Percentiles rank a stretch among this genome's conserved stretches.
These are phyloP conservation scores for Ploceus nigricollis DNA, from an alignment of 2,113 vertebrate genomes.

Conservation along the genomic window DNA sequence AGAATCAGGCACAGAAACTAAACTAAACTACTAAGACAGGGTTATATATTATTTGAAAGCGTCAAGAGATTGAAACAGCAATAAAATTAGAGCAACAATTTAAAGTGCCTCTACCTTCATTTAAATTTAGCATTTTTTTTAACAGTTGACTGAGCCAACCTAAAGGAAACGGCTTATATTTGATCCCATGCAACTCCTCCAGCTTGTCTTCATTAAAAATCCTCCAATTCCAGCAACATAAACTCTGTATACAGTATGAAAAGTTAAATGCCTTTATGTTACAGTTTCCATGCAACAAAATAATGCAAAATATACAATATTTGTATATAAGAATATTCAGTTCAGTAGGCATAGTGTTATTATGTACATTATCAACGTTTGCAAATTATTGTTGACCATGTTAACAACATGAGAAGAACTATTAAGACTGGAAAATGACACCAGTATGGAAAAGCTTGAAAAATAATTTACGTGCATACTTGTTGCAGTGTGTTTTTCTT, in stretches of 20 bases:
- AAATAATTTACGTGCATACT: neutral
- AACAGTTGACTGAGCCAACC: neutral
- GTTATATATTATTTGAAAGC: neutral
- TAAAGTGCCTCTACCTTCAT: neutral
- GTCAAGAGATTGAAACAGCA: neutral
- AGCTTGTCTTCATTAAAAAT: neutral
- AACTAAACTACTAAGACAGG: neutral
- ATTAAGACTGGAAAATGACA: neutral
- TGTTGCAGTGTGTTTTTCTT: no score
- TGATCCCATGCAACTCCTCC: neutral
- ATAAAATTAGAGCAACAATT: neutral
- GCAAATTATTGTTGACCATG: rapidly evolving
- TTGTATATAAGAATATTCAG: neutral
- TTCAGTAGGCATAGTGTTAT: neutral
- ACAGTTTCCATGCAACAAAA: neutral
- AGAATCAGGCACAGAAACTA: neutral
- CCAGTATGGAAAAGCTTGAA: neutral
- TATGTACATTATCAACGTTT: neutral
- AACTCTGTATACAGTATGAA: neutral
- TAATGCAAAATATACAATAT: neutral
- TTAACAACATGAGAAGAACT: neutral
- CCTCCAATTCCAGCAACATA: neutral
- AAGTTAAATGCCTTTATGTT: neutral
- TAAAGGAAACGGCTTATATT: neutral
- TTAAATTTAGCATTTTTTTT: neutral